Evolutionary conservation across 2,797 vertebrate genomes (phyloP).

Genomic region (Ctenopoma kingsleyae): DNA sequence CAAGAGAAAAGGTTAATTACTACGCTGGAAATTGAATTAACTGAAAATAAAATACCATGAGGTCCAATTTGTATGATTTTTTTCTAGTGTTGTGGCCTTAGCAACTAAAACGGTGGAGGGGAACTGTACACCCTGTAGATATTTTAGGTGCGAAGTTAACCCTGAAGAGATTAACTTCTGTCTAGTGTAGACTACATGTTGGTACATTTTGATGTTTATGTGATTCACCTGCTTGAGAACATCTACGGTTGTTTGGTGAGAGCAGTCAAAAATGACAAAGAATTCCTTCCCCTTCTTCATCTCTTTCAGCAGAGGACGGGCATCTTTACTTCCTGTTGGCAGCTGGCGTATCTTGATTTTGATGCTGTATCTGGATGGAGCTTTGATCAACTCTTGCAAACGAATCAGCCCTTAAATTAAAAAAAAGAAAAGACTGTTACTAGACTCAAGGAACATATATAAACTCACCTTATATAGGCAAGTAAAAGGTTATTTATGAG

Average conservation of each 20-base stretch:
- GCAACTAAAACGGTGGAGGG: too few relatives aligned
- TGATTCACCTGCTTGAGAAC: slow-evolving; percentile 93
- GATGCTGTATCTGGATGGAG: slow-evolving; percentile 97
- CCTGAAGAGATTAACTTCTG: not conserved
- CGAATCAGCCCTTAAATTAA: slow-evolving; percentile 87
- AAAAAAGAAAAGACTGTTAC: not conserved
- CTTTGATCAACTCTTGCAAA: slow-evolving; percentile 98
- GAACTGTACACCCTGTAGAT: too few relatives aligned
- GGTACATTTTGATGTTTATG: not conserved
- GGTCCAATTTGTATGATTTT: too few relatives aligned
- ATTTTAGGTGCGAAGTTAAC: not conserved
- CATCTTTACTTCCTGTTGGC: slow-evolving; percentile 94
- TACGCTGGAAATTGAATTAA: too few relatives aligned
- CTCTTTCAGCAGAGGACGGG: slow-evolving; percentile 94
- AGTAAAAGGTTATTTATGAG: not conserved
- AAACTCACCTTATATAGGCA: not conserved
- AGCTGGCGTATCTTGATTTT: slow-evolving; percentile 98
- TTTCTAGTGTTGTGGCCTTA: too few relatives aligned
- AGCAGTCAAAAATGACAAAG: slow-evolving; percentile 97
- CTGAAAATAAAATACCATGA: too few relatives aligned
- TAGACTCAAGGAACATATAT: not conserved
- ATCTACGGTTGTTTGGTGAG: slow-evolving; percentile 92
- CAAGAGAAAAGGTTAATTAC: too few relatives aligned
- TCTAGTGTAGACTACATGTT: not conserved
- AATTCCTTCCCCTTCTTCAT: slow-evolving; percentile 99